These are phyloP conservation scores for Heteronetta atricapilla DNA, from an alignment of 2,113 vertebrate species.

Conservation along the genomic window DNA sequence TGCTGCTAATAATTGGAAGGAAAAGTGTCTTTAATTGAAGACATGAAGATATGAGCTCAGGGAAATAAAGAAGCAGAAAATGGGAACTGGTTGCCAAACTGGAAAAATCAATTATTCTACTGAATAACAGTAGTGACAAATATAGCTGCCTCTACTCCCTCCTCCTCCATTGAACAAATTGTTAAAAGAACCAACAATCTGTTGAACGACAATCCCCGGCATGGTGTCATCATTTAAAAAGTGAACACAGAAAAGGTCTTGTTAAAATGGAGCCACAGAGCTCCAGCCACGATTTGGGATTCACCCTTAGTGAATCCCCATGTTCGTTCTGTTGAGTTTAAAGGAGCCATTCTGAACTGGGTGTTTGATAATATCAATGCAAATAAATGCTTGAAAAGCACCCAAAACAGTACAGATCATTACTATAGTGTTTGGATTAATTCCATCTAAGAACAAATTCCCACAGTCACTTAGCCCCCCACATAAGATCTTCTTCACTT, in stretches of 20 bases:
- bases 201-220: slow-evolving; percentile 52
- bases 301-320: slow-evolving; percentile 6
- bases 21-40: slow-evolving; percentile 38
- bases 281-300: slow-evolving; percentile 47
- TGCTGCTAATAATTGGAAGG: slow-evolving; percentile 4
- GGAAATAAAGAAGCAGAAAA: slow-evolving; percentile 39
- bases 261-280: slow-evolving; percentile 44
- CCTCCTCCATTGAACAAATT: slow-evolving; percentile 69
- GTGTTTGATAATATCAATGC: slow-evolving; percentile 60
- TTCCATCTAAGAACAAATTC: slow-evolving; percentile 47
- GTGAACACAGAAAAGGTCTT: slow-evolving; percentile 53
- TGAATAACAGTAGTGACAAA: slow-evolving; percentile 64
- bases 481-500: background rate
- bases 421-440: background rate
- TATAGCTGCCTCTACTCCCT: slow-evolving; percentile 63
- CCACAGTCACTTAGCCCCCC: slow-evolving; percentile 14
- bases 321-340: slow-evolving; percentile 26
- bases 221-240: slow-evolving; percentile 47
- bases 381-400: slow-evolving; percentile 63
- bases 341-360: slow-evolving; percentile 26
- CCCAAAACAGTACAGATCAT: slow-evolving; percentile 49
- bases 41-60: background rate
- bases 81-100: slow-evolving; percentile 55
- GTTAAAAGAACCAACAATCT: slow-evolving; percentile 70
- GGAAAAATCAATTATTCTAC: slow-evolving; percentile 68